Evolutionary conservation across 2,888 invertebrate genomes (phyloP), one percentile per base, ranked within the genome.

Genomic region (Leptinotarsa peninsularis): DNA sequence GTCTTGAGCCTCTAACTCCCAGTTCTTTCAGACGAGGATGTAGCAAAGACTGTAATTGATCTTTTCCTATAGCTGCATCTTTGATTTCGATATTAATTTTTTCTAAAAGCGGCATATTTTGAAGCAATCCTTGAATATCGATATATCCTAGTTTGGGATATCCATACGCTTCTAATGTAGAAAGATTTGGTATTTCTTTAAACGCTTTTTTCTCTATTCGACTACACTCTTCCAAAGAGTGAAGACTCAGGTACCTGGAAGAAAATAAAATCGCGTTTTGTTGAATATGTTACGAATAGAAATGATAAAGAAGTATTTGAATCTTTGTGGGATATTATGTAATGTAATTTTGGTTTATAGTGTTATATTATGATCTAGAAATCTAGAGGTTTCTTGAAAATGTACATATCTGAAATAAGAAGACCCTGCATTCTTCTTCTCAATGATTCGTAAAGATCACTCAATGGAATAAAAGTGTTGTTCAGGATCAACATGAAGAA

Each of bases 171-270:
- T 93, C 90, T 13, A 97, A 85, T 72, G 91, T 90, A 0, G 92
- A 91, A 71, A 97, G 87, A 86, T 94, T 94, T 0, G 92, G 91
- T 7, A 96, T 87, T 15, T 92, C 88, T 83, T 92, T 93, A 81
- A 97, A 95, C 0, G 95, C 94, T 81, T 92, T 93, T 86, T 95
- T 95, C 85, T 97, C 97, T 74, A 97, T 93, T 85, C 94, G 92
- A 0, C 91, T 91, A 83, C 95, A 93, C 79, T 93, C 91, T 0
- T 90, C 89, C 72, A 97, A 88, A 84, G 93, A 90, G 52, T 91
- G 91, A 73, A 96, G 90, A 78, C 91, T 92, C 33, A 97, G 89
- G 0, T 90, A 89, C 71, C 91, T 90, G 60, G 95, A 88, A 78
- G 93, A 1, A n/a, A 14, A 52, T 17, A 4, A 17, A 15, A 15